Percentiles rank a stretch among this genome's conserved stretches.
Evolutionary conservation across 2,797 vertebrate species (phyloP).

Genomic region (Helostoma temminkii): DNA sequence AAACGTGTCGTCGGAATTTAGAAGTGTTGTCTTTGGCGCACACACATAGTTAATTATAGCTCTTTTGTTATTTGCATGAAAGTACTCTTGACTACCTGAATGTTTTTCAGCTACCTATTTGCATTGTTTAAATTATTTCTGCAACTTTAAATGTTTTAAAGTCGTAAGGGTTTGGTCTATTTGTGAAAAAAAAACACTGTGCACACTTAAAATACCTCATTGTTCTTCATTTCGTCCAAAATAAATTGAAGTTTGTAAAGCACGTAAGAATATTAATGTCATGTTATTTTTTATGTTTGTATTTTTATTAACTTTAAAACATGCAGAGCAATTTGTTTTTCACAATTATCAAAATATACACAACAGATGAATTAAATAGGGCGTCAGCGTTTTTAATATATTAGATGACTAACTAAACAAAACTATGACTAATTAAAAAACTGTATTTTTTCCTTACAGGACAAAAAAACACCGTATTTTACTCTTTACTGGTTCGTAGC

Average conservation of each 20-base stretch:
- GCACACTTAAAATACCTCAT: constrained; percentile 82
- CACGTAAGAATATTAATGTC: constrained; percentile 20
- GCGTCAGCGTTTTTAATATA: too few species aligned
- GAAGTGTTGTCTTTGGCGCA: constrained; percentile 62
- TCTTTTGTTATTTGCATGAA: constrained; percentile 79
- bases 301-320: neutral
- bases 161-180: constrained; percentile 49
- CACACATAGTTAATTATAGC: constrained; percentile 50
- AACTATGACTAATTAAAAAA: too few species aligned
- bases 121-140: constrained; percentile 73
- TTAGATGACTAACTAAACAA: too few species aligned
- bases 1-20: constrained; percentile 68
- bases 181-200: constrained; percentile 77
- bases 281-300: neutral
- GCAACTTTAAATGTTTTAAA: constrained; percentile 46
- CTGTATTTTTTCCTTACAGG: neutral
- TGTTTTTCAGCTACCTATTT: constrained; percentile 83
- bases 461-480: constrained; percentile 11
- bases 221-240: constrained; percentile 55
- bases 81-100: constrained; percentile 81
- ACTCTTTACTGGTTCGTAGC: constrained; percentile 35
- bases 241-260: constrained; percentile 76
- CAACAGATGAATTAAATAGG: too few species aligned
- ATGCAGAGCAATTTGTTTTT: neutral
- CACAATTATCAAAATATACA: too few species aligned